Conservation (phyloP, 1,140 invertebrate genomes). For the Parapsyche elsis region DNA sequence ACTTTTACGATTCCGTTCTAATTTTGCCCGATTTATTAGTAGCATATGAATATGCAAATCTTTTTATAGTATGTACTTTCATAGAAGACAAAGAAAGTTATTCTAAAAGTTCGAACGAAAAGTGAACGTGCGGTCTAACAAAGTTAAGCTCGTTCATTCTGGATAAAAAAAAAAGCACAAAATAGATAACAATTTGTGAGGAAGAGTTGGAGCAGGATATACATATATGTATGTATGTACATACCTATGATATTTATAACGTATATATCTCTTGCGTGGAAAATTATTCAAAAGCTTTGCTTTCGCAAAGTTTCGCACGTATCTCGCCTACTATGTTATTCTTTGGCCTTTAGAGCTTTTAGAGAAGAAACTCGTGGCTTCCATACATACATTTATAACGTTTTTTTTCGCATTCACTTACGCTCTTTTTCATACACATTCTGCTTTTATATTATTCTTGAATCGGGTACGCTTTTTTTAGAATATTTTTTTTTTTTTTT, state of each 20-base stretch:
- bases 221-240: neutral
- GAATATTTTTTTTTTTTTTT: too few species aligned
- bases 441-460: constrained; percentile 20
- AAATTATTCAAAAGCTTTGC: constrained; percentile 26
- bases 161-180: neutral
- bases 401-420: constrained; percentile 13
- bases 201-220: neutral
- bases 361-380: constrained; percentile 6
- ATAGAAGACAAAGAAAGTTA: neutral
- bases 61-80: neutral
- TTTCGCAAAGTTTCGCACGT: constrained; percentile 6
- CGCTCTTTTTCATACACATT: constrained; percentile 28
- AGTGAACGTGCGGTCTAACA: too few species aligned
- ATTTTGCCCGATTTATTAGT: neutral
- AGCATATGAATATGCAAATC: neutral
- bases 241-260: constrained; percentile 20
- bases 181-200: constrained; percentile 22
- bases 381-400: constrained; percentile 19
- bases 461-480: neutral
- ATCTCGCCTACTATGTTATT: constrained; percentile 20
- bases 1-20: neutral
- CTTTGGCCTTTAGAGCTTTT: constrained; percentile 23
- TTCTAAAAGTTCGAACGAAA: neutral
- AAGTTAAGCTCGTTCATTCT: constrained; percentile 13
- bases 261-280: neutral